Evolutionary conservation across 2,797 vertebrate species (phyloP).

Genomic region (Eulemur albifrons): DNA sequence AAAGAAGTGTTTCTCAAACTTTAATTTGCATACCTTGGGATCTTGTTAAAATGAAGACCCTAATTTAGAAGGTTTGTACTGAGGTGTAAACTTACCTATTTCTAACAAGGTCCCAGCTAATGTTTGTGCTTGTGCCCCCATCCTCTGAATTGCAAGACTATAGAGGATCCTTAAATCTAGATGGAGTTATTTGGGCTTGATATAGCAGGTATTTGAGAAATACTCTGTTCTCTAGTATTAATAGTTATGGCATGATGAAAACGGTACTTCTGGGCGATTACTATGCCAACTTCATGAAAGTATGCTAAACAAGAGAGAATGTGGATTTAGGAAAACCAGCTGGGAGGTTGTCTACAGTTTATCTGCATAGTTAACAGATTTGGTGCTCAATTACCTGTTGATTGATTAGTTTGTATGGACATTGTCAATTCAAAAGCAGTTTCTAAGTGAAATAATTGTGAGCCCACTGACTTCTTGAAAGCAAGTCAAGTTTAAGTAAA

Average conservation of each 20-base stretch:
- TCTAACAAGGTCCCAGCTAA: not conserved
- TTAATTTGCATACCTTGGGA: not conserved
- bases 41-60: constrained; percentile 19
- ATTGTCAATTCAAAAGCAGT: constrained; percentile 30
- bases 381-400: not conserved
- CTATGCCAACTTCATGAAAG: not conserved
- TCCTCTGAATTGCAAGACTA: not conserved
- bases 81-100: not conserved
- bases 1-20: constrained; percentile 9
- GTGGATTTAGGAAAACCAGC: not conserved
- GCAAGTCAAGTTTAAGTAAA: constrained; percentile 52
- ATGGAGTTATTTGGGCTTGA: not conserved
- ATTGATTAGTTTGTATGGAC: constrained; percentile 24
- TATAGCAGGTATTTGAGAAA: not conserved
- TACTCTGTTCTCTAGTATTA: not conserved
- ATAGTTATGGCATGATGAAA: not conserved
- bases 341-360: not conserved
- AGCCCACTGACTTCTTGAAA: constrained; percentile 15
- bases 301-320: not conserved
- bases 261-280: not conserved
- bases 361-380: constrained; percentile 8
- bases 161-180: not conserved
- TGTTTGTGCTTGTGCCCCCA: not conserved
- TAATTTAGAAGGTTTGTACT: not conserved
- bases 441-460: constrained; percentile 10